Percentiles rank a stretch among this genome's conserved stretches.
Evolutionary conservation across 2,888 invertebrate genomes (phyloP).

Genomic region (Argyresthia goedartella): DNA sequence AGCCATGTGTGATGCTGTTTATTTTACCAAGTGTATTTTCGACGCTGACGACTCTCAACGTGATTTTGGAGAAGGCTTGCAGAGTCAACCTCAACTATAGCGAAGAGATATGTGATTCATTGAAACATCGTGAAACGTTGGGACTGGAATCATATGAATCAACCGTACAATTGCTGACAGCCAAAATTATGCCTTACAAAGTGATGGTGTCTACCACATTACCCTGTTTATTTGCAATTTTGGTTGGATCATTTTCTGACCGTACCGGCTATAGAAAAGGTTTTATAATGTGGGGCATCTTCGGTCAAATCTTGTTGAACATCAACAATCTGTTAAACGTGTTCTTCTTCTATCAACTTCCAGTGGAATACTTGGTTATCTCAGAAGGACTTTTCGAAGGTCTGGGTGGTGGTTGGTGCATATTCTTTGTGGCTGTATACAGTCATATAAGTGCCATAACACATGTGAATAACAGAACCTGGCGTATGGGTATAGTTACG

Average conservation of each 20-base stretch:
- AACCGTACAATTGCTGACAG: constrained; percentile 76
- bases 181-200: constrained; percentile 82
- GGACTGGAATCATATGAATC: constrained; percentile 56
- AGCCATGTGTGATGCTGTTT: constrained; percentile 39
- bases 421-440: constrained; percentile 84
- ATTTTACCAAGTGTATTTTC: constrained; percentile 49
- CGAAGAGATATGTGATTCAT: constrained; percentile 77
- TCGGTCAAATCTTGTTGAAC: constrained; percentile 78
- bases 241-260: constrained; percentile 83
- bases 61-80: constrained; percentile 87
- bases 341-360: constrained; percentile 78
- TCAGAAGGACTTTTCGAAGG: constrained; percentile 83
- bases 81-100: constrained; percentile 82
- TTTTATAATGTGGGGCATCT: constrained; percentile 79
- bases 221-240: constrained; percentile 81
- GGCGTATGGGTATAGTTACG: constrained; percentile 86
- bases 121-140: constrained; percentile 75
- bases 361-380: constrained; percentile 80
- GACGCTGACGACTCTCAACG: constrained; percentile 81
- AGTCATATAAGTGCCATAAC: constrained; percentile 88
- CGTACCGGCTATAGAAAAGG: constrained; percentile 76
- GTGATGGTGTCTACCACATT: constrained; percentile 84
- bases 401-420: constrained; percentile 84
- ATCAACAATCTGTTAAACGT: constrained; percentile 81
- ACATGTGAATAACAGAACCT: constrained; percentile 80